Evolutionary conservation across 2,888 invertebrate species (phyloP).

Genomic region (Phalera bucephala): DNA sequence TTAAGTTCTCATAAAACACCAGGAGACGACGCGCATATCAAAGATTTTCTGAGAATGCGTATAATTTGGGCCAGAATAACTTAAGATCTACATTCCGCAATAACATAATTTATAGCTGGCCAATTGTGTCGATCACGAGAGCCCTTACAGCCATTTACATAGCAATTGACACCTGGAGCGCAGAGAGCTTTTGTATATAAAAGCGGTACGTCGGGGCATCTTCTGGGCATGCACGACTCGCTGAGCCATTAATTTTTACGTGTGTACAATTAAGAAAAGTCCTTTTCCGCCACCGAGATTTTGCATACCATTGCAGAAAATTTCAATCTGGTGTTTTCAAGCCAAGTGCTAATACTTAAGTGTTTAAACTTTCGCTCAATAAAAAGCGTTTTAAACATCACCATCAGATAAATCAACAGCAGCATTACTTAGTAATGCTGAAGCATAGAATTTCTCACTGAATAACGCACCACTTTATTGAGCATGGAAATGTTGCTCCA

Average conservation of each 20-base stretch:
- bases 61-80: conserved; percentile 9
- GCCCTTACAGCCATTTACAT: conserved; percentile 48
- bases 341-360: too few species aligned
- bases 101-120: conserved; percentile 48
- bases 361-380: too few species aligned
- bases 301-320: too few species aligned
- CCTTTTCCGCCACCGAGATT: too few species aligned
- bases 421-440: too few species aligned
- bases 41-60: conserved; percentile 9
- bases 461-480: too few species aligned
- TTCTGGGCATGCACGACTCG: conserved; percentile 27
- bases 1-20: not conserved
- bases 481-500: too few species aligned
- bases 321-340: too few species aligned
- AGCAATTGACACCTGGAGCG: conserved; percentile 61
- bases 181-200: conserved; percentile 23
- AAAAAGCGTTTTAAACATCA: too few species aligned
- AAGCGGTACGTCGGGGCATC: conserved; percentile 13
- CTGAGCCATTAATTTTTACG: conserved; percentile 51
- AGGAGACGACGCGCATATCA: too few species aligned
- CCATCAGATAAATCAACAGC: too few species aligned
- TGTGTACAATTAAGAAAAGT: conserved; percentile 32
- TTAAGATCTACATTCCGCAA: conserved; percentile 38
- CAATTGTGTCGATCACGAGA: conserved; percentile 36
- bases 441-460: too few species aligned